phyloP scores from a whole-genome alignment of 2,888 invertebrate genomes.

The Gymnoscelis rufifasciata region DNA sequence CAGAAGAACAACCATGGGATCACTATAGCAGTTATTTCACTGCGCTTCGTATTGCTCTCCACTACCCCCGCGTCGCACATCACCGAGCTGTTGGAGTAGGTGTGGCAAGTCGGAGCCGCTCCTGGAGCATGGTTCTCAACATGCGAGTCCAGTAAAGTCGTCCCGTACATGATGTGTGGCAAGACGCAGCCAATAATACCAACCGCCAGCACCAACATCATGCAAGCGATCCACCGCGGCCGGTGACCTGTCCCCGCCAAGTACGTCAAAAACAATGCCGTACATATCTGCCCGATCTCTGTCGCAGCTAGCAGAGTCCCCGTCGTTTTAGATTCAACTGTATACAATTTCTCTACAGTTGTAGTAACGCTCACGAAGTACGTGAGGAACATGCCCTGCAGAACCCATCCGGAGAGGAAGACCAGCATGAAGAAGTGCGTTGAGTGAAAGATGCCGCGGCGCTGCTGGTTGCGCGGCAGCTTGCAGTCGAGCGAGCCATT shows the following conservation, averaged over 20 bases:
- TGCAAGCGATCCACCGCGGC: slow-evolving; percentile 95
- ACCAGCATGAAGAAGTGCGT: slow-evolving; percentile 93
- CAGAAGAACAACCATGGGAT: slow-evolving; percentile 93
- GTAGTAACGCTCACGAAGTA: slow-evolving; percentile 96
- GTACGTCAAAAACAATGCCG: slow-evolving; percentile 91
- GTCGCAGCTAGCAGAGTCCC: slow-evolving; percentile 94
- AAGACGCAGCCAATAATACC: slow-evolving; percentile 92
- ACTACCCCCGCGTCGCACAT: slow-evolving; percentile 81
- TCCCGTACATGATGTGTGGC: slow-evolving; percentile 92
- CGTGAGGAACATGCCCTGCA: slow-evolving; percentile 95
- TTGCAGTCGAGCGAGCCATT: slow-evolving; percentile 90
- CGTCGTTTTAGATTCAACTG: slow-evolving; percentile 94
- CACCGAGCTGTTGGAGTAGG: slow-evolving; percentile 43
- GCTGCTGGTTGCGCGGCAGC: slow-evolving; percentile 74
- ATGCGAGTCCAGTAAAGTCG: slow-evolving; percentile 80
- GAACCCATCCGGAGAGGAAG: slow-evolving; percentile 91
- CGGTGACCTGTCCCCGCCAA: slow-evolving; percentile 94
- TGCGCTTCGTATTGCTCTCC: slow-evolving; percentile 83
- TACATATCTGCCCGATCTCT: slow-evolving; percentile 95
- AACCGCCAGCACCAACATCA: slow-evolving; percentile 92
- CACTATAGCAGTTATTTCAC: slow-evolving; percentile 88
- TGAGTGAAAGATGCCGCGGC: slow-evolving; percentile 87
- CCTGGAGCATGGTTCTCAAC: slow-evolving; percentile 55
- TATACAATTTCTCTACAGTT: slow-evolving; percentile 94
- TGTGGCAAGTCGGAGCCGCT: slow-evolving; percentile 56